Conservation (phyloP, 2,797 vertebrate species). For the Chrysocyon brachyurus region DNA sequence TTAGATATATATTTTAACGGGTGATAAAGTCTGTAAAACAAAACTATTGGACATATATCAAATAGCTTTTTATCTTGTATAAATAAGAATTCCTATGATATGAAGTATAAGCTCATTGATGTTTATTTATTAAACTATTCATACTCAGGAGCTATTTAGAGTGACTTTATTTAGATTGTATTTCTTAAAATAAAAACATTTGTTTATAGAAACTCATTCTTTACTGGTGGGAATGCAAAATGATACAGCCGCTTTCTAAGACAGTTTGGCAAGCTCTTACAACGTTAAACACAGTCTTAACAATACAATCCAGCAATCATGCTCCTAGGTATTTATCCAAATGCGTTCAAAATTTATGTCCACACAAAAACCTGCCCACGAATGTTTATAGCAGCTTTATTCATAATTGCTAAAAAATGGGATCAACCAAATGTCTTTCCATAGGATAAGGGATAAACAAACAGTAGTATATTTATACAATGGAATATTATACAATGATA, state of each 20-base stretch:
- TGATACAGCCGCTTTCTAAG: not conserved
- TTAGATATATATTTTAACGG: not conserved
- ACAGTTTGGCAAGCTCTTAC: not conserved
- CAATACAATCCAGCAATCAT: not conserved
- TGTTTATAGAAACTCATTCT: not conserved
- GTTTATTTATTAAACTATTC: not conserved
- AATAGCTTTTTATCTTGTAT: not conserved
- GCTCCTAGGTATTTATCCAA: not conserved
- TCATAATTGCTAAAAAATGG: not conserved
- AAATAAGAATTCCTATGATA: not conserved
- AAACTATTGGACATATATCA: not conserved
- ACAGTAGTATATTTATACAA: not conserved
- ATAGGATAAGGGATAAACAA: not conserved
- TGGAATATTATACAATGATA: not conserved
- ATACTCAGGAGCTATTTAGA: not conserved
- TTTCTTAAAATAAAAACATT: slow-evolving; percentile 31
- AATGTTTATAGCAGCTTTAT: not conserved
- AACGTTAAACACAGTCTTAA: not conserved
- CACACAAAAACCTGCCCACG: not conserved
- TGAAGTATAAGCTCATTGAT: not conserved
- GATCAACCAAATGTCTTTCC: not conserved
- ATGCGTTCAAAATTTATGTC: not conserved
- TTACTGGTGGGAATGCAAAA: not conserved
- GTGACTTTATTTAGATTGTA: not conserved
- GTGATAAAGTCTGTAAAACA: not conserved